These are phyloP conservation scores for Drosophila infuscata DNA, from an alignment of 2,888 invertebrate genomes.

Conservation along the genomic window DNA sequence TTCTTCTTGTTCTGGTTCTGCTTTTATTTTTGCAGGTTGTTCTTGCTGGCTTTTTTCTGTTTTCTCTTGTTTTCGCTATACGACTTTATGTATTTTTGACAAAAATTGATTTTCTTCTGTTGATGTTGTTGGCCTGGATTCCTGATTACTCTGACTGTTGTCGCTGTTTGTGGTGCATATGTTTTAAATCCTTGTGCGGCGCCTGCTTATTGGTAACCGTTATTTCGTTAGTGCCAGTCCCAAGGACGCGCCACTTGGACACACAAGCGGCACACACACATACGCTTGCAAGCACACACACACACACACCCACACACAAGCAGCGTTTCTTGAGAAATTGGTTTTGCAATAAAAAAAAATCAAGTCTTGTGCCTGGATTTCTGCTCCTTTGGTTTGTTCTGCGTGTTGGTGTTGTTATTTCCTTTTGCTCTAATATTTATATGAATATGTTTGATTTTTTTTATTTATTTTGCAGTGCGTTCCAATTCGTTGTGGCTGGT, in stretches of 20 bases:
- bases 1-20: constrained; percentile 16
- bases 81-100: constrained; percentile 65
- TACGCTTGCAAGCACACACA: constrained; percentile 20
- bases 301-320: constrained; percentile 12
- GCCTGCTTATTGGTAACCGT: constrained; percentile 47
- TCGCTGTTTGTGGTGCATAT: constrained; percentile 29
- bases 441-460: constrained; percentile 5
- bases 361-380: constrained; percentile 7
- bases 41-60: constrained; percentile 9
- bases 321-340: constrained; percentile 24
- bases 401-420: constrained; percentile 7
- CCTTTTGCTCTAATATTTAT: constrained; percentile 8
- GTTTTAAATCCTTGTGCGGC: constrained; percentile 54
- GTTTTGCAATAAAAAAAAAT: constrained; percentile 11
- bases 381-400: constrained; percentile 5
- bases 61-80: constrained; percentile 52
- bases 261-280: constrained; percentile 48
- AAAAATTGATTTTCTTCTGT: constrained; percentile 69
- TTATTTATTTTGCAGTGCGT: constrained; percentile 40
- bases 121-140: constrained; percentile 62
- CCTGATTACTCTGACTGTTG: constrained; percentile 27
- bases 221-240: constrained; percentile 49
- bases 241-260: constrained; percentile 70
- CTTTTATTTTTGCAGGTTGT: constrained; percentile 12
- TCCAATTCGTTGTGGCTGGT: constrained; percentile 53